A percentile compares a stretch with the other conserved stretches of the same genome.
phyloP scores from a whole-genome alignment of 2,113 vertebrate genomes.

The Rhinolophus ferrumequinum region DNA sequence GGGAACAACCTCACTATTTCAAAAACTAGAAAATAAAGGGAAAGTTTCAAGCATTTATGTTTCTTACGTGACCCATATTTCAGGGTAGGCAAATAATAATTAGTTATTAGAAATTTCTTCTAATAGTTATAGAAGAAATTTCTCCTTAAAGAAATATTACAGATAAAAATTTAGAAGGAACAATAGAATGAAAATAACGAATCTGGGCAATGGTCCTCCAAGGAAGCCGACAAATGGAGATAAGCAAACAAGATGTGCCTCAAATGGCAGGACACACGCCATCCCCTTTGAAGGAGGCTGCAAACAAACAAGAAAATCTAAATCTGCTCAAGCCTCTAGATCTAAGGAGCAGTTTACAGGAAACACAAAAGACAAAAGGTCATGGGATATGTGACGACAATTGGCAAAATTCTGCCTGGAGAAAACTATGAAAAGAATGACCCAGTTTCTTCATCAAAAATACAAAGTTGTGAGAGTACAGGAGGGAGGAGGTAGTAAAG shows the following conservation, averaged over 20 bases:
- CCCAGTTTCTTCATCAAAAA: neutral
- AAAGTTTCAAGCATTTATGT: neutral
- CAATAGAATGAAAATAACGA: neutral
- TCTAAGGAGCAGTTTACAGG: neutral
- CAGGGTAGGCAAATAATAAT: neutral
- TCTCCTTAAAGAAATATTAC: neutral
- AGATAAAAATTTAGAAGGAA: neutral
- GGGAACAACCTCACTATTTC: neutral
- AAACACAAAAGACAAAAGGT: neutral
- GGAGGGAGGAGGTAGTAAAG: no score
- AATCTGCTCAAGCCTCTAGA: neutral
- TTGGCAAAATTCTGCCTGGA: neutral
- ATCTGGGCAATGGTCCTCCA: neutral
- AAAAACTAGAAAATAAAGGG: constrained; percentile 2
- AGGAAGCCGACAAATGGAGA: neutral
- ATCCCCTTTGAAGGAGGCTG: neutral
- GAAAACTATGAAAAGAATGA: neutral
- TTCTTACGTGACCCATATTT: neutral
- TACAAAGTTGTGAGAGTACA: neutral
- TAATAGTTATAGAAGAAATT: neutral
- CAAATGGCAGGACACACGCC: accelerated
- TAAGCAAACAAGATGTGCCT: accelerated
- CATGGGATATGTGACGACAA: neutral
- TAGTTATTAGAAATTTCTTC: neutral
- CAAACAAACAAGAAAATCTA: neutral